Percentiles rank a stretch among this genome's conserved stretches.
Evolutionary conservation across 2,113 vertebrate species (phyloP).

Genomic region (Plotosus lineatus): DNA sequence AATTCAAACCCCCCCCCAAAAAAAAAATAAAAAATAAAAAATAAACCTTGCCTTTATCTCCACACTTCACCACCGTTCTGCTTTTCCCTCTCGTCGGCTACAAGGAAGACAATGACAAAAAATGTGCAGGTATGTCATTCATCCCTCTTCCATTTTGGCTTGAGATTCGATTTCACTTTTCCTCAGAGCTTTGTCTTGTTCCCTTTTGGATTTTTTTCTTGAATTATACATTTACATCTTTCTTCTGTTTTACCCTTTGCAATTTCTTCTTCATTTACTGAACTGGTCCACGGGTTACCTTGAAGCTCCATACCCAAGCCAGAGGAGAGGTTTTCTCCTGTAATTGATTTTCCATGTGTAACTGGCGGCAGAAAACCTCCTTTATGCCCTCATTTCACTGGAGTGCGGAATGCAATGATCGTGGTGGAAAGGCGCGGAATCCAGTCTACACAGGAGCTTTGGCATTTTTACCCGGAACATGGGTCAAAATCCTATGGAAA

Average conservation of each 20-base stretch:
- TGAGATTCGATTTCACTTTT: neutral
- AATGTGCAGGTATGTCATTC: neutral
- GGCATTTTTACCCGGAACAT: too few relatives aligned
- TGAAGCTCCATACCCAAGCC: neutral
- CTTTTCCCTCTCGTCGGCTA: too few relatives aligned
- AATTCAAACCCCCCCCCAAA: too few relatives aligned
- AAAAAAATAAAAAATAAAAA: too few relatives aligned
- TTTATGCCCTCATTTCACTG: too few relatives aligned
- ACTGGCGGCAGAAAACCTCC: neutral
- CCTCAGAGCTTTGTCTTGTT: neutral
- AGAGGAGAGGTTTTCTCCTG: neutral
- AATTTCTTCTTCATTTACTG: neutral
- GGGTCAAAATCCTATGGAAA: too few relatives aligned
- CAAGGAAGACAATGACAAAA: neutral
- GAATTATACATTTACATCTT: neutral
- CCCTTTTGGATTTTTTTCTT: neutral
- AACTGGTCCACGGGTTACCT: neutral
- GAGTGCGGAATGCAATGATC: too few relatives aligned
- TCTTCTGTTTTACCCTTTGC: neutral
- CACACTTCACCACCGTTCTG: neutral
- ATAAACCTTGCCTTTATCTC: neutral
- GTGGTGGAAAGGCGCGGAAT: too few relatives aligned
- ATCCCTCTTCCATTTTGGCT: neutral
- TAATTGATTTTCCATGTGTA: neutral
- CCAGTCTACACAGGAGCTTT: too few relatives aligned